A percentile compares a stretch with the other conserved stretches of the same genome.
These are phyloP conservation scores for Melieria crassipennis DNA, from an alignment of 2,888 invertebrate species.

Conservation along the genomic window DNA sequence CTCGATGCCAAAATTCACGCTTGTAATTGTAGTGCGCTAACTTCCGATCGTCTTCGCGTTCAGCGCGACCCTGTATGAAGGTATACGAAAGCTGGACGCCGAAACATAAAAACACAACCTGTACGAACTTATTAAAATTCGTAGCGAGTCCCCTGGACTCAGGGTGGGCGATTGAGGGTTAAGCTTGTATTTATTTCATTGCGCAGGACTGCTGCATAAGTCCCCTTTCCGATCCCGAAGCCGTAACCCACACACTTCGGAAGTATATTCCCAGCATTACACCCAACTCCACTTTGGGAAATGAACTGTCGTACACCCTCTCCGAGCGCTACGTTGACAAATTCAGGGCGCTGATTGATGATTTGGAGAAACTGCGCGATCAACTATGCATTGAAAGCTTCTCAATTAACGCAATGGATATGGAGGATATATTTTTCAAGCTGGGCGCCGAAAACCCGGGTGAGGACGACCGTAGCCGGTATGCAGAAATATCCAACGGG, in stretches of 20 bases:
- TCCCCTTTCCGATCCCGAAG: constrained; percentile 9
- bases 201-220: too few species aligned
- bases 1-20: too few species aligned
- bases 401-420: constrained; percentile 22
- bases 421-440: constrained; percentile 36
- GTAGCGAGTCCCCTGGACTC: too few species aligned
- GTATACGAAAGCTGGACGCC: too few species aligned
- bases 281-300: constrained; percentile 26
- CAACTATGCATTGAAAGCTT: constrained; percentile 26
- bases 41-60: too few species aligned
- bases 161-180: too few species aligned
- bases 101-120: too few species aligned
- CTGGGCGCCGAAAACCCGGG: constrained; percentile 23
- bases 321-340: constrained; percentile 10
- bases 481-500: constrained; percentile 30
- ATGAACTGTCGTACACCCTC: constrained; percentile 34
- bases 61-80: too few species aligned
- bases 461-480: constrained; percentile 21
- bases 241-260: constrained; percentile 19
- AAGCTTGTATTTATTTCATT: too few species aligned
- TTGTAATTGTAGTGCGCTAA: too few species aligned
- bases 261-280: constrained; percentile 27
- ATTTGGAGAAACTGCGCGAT: constrained; percentile 18
- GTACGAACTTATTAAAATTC: too few species aligned
- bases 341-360: constrained; percentile 8